Conservation (phyloP, 2,113 vertebrate species). For the Plecturocebus donacophilus region DNA sequence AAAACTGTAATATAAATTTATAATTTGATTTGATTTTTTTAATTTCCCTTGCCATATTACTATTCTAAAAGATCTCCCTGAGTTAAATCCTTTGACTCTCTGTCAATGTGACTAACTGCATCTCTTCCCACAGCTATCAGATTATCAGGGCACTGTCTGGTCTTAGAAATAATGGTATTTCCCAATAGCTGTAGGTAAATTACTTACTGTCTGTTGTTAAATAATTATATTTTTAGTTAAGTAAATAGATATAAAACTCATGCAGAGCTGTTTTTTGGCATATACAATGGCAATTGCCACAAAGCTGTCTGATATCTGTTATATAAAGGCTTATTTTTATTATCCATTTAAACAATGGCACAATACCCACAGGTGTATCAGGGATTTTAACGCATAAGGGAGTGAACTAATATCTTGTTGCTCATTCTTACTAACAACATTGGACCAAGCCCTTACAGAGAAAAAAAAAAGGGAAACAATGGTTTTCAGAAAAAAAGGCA, state of each 20-base stretch:
- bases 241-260: not conserved
- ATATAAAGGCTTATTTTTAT: not conserved
- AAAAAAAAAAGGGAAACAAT: slow-evolving; percentile 2
- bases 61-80: not conserved
- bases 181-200: not conserved
- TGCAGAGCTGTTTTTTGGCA: not conserved
- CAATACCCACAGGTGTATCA: not conserved
- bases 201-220: slow-evolving; percentile 35
- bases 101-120: not conserved
- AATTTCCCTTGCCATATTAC: not conserved
- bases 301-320: not conserved
- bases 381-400: not conserved
- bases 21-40: not conserved
- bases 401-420: not conserved
- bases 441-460: not conserved
- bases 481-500: not conserved
- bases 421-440: slow-evolving; percentile 3
- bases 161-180: slow-evolving; percentile 38
- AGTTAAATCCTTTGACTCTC: not conserved
- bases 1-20: not conserved
- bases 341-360: not conserved
- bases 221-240: not conserved
- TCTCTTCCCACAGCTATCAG: not conserved
- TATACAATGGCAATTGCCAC: not conserved
- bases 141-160: not conserved